These are phyloP conservation scores for Chiroxiphia lanceolata DNA, from an alignment of 2,797 vertebrate species.

Conservation along the genomic window DNA sequence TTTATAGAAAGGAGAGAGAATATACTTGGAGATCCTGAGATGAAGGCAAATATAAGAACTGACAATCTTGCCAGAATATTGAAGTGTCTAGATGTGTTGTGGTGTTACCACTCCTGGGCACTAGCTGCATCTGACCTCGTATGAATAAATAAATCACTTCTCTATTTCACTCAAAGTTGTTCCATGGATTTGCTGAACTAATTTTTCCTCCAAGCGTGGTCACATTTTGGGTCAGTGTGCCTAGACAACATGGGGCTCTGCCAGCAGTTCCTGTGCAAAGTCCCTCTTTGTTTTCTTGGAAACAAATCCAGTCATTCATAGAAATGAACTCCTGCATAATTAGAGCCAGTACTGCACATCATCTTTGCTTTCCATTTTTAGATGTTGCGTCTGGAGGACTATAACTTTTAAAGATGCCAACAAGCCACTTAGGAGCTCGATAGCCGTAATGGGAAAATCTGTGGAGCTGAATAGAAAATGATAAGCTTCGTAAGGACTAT, in stretches of 20 bases:
- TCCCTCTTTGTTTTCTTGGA: conserved; percentile 9
- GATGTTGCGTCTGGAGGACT: conserved; percentile 42
- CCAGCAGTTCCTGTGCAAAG: conserved; percentile 30
- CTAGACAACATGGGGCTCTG: conserved; percentile 38
- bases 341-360: conserved; percentile 35
- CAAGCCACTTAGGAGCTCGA: conserved; percentile 57
- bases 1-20: neutral
- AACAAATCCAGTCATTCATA: conserved; percentile 57
- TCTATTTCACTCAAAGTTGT: neutral
- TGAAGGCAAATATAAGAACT: neutral
- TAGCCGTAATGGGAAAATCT: conserved; percentile 57
- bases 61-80: neutral
- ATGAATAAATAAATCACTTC: neutral
- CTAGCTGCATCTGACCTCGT: neutral
- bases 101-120: neutral
- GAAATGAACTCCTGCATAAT: conserved; percentile 50
- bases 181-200: conserved; percentile 21
- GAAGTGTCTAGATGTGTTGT: neutral
- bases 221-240: conserved; percentile 46
- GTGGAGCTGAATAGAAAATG: conserved; percentile 53
- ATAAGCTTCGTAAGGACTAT: conserved; percentile 48
- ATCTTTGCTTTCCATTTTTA: conserved; percentile 57
- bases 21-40: neutral
- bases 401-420: conserved; percentile 66
- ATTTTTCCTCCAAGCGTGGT: conserved; percentile 23